Percentiles rank a stretch among this genome's conserved stretches.
phyloP scores from a whole-genome alignment of 92 coral and sea anemone genomes.

The Umimayanthus chanpuru region DNA sequence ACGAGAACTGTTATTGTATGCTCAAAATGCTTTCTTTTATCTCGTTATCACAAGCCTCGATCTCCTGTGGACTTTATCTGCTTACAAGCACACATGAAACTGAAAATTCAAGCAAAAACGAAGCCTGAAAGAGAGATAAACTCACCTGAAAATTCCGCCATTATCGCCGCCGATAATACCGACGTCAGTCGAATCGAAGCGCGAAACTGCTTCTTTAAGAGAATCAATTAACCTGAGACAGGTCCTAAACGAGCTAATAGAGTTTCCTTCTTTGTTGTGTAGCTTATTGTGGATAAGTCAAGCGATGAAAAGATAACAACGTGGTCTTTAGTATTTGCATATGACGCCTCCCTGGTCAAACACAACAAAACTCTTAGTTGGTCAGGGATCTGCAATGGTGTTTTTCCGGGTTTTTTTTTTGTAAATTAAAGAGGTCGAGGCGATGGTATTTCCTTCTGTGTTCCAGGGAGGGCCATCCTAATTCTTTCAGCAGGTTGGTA shows the following conservation, averaged over 20 bases:
- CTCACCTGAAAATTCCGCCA: constrained; percentile 15
- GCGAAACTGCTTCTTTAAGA: background rate
- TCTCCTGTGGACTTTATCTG: constrained; percentile 1
- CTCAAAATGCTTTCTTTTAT: constrained; percentile 15
- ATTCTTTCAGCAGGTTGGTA: background rate
- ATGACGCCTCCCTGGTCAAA: constrained; percentile 15
- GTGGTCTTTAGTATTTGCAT: constrained; percentile 17
- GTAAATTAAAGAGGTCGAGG: constrained; percentile 20
- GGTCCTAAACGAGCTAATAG: constrained; percentile 16
- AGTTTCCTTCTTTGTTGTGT: constrained; percentile 26
- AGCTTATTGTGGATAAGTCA: constrained; percentile 13
- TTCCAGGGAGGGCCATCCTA: constrained; percentile 10
- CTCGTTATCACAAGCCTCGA: constrained; percentile 18
- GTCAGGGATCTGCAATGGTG: background rate
- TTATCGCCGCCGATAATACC: constrained; percentile 17
- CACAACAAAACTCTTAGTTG: constrained; percentile 8
- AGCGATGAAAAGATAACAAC: constrained; percentile 12
- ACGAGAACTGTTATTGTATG: constrained; percentile 5
- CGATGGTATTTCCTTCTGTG: constrained; percentile 24
- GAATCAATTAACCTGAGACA: constrained; percentile 17
- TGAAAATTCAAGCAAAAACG: background rate
- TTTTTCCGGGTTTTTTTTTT: background rate
- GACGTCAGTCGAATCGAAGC: background rate
- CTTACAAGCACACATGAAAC: constrained; percentile 6
- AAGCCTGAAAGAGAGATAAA: constrained; percentile 16